Evolutionary conservation across 2,113 vertebrate genomes (phyloP).

Genomic region (Seriola aureovittata): DNA sequence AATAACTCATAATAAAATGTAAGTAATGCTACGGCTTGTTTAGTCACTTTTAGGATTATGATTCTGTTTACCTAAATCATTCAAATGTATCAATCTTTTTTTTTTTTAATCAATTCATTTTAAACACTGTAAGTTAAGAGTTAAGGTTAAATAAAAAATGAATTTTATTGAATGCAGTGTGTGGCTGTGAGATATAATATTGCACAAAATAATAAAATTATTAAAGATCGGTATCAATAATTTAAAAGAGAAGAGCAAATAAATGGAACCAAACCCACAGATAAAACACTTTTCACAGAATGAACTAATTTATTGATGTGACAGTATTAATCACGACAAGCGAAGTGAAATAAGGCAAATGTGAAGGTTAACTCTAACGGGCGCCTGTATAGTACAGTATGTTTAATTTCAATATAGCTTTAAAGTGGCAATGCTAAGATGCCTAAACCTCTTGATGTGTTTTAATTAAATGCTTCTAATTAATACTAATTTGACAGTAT

Average conservation of each 20-base stretch:
- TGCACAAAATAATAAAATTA: background rate
- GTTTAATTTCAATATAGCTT: background rate
- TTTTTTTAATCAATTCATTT: background rate
- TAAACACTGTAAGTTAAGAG: background rate
- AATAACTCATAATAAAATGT: background rate
- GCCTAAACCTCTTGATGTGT: background rate
- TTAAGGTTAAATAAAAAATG: background rate
- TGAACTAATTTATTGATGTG: background rate
- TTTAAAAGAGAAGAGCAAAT: background rate
- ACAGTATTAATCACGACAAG: background rate
- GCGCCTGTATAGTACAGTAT: background rate
- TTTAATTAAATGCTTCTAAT: constrained; percentile 14
- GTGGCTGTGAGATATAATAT: background rate
- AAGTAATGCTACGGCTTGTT: background rate
- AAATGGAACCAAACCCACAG: background rate
- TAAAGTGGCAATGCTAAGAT: background rate
- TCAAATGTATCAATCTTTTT: background rate
- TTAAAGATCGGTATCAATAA: background rate
- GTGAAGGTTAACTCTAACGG: background rate
- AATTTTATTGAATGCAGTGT: background rate
- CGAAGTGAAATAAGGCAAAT: background rate
- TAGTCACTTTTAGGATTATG: constrained; percentile 1
- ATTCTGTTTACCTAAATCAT: background rate
- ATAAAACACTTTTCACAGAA: background rate
- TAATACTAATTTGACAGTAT: constrained; percentile 8